Evolutionary conservation across 2,888 invertebrate genomes (phyloP), one percentile per base, ranked within the genome.

Genomic region (Andricus curvator): DNA sequence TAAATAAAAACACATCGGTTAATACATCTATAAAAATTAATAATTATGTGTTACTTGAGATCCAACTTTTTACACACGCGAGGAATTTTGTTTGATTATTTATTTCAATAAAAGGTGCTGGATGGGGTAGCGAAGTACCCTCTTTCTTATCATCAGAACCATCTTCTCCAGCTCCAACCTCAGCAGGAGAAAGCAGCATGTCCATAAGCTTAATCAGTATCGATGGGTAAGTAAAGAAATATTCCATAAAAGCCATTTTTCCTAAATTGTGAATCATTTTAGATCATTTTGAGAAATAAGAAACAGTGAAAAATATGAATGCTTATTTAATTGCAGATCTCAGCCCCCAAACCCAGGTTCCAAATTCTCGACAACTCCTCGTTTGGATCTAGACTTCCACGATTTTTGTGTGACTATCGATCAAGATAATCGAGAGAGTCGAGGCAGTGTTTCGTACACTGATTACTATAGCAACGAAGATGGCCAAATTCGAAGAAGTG

Each of bases 71-170:
- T n/a, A 60, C 60, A 22, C 22, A 11, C 4, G 5, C 22, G 4
- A 22, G 13, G 22, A 60, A 22, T 22, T 60, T 60, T 60, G 11
- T 60, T n/a, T 22, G 9, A 11, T 60, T 37, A 33, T 8, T 41
- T 60, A 77, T 68, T 51, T 15, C n/a, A 15, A 11, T 79, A 37
- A 22, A 51, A 91, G 97, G 97, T 84, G 89, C 93, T 66, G 93
- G 93, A 25, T 97, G 97, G 97, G 97, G 92, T 76, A 93, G 97
- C 91, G 97, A 96, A 4, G 97, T 97, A 9, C 97, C 97, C 0
- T 98, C 97, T 80, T 95, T 97, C 77, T 94, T 97, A 78, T 97
- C 92, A 0, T 92, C 97, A 0, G 96, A 96, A 11, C 97, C 97
- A 0, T 97, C 97, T 0, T 98, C 98, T 1, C 98, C 98, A 48